Evolutionary conservation across 2,113 vertebrate genomes (phyloP), one percentile per base, ranked within the genome.

Genomic region (Collichthys lucidus): DNA sequence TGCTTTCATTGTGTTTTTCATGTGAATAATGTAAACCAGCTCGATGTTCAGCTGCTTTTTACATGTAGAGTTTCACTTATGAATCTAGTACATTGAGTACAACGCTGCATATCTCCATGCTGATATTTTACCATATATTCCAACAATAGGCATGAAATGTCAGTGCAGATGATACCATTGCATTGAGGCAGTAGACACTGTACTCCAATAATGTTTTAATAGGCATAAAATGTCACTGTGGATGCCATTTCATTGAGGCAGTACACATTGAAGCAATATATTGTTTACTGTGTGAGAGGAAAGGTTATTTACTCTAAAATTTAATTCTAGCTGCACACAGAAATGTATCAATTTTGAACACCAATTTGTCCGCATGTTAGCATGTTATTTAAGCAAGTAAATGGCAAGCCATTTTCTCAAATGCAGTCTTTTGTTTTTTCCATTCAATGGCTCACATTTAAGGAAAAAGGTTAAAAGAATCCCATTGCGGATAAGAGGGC

Each of bases 1-100:
- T 71, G 22, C n/a, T 11, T 26, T 68, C 14, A 19, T 29, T 5
- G 3, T 22, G 62, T 70, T 75, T 66, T 66, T 61, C 14, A 50
- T 53, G 8, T 80, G 66, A 81, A 84, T 75, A 78, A 66, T 83
- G 47, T 19, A 68, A 67, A 26, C 19, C 63, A 19, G 35, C 42
- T 44, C 0, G 29, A 42, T 49, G 19, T 49, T 19, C 56, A 49
- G 40, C 49, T 63, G 47, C 40, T 68, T 53, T 53, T 26, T 2
- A 10, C 44, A 59, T 65, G 47, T 14, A 24, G 6, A 72, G 26
- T 55, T 71, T 71, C 1, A 1, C 44, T 22, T 31, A 2, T 42
- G 11, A 52, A 20, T 69, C 46, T 35, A 53, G 17, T 47, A 19
- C 35, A 40, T 0, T 40, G 35, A 24, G 19, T 2, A 61, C 19